Evolutionary conservation across 2,797 vertebrate species (phyloP).

Genomic region (Danio tinwini): DNA sequence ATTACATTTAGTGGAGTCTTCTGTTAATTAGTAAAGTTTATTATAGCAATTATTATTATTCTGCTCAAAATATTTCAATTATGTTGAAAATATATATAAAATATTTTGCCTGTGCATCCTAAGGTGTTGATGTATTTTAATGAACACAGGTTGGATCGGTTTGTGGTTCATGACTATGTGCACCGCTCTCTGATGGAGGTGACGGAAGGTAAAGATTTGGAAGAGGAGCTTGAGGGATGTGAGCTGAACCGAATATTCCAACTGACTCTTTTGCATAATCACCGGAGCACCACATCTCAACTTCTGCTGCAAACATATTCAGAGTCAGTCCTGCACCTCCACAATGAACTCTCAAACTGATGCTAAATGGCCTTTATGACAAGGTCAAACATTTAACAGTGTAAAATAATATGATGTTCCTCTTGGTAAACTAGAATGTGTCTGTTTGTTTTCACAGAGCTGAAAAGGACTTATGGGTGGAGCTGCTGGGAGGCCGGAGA

Average conservation of each 20-base stretch:
- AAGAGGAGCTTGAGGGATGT: slow-evolving; percentile 49
- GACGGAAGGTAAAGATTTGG: slow-evolving; percentile 22
- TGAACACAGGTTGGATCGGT: slow-evolving; percentile 48
- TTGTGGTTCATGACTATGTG: slow-evolving; percentile 56
- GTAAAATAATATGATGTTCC: background rate
- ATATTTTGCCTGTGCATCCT: background rate
- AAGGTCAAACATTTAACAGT: too few species aligned
- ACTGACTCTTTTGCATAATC: slow-evolving; percentile 55
- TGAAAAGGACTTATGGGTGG: slow-evolving; percentile 56
- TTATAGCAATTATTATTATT: too few species aligned
- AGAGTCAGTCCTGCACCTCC: slow-evolving; percentile 33
- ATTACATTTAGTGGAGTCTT: too few species aligned
- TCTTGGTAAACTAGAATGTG: background rate
- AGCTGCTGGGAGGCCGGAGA: slow-evolving; percentile 29
- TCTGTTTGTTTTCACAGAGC: slow-evolving; percentile 34
- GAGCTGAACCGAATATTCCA: slow-evolving; percentile 47
- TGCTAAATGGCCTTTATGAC: too few species aligned
- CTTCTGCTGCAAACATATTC: slow-evolving; percentile 53
- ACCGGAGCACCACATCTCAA: slow-evolving; percentile 38
- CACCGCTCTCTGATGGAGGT: slow-evolving; percentile 56
- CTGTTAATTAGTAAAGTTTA: too few species aligned
- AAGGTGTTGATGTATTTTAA: background rate
- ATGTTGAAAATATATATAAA: too few species aligned
- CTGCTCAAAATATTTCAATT: too few species aligned
- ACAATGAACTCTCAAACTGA: background rate